Base-by-base conservation (phyloP, 2,113 vertebrate genomes). In the Halichoerus grypus region DNA sequence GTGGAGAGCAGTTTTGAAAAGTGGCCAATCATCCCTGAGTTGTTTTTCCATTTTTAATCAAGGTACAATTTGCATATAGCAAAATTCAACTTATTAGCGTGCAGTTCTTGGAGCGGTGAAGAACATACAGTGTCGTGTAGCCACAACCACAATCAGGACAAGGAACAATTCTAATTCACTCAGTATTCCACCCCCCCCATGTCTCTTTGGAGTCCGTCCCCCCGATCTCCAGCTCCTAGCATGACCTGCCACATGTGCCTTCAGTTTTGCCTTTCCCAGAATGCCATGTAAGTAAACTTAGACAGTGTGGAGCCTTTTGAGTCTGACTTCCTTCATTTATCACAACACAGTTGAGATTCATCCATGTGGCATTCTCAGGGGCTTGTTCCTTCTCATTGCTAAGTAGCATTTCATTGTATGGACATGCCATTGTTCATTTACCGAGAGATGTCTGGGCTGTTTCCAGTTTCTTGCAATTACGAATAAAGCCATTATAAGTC, bases 181-280 rank as follows among this genome's bases (percentile, higher is more conserved):
- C 51, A 10, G 13, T n/a, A 51, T 5, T 13, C 46, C 46, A 46
- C 2, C 1, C 0, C 4, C 22, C 7, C 28, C 46, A 53, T 4
- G 21, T 22, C 14, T 21, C 26, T 55, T 1, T 61, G n/a, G 16
- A 26, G 65, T 61, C 76, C 21, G 2, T 18, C 6, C 61, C 24
- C 13, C 51, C 16, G 15, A 2, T 0, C 33, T 21, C 28, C 46
- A 89, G 77, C 72, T 91, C 26, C 42, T 11, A 12, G 31, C 4
- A 61, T 57, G 59, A 19, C 61, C 33, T 94, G 51, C 36, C 82
- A 76, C 33, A 16, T 59, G 14, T 42, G 36, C 53, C 55, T 36
- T 76, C 63, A 13, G 1, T 57, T 89, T 5, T 42, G 46, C 9
- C 59, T 92, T 94, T 76, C 53, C 24, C 53, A 86, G 59, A 88